phyloP scores from a whole-genome alignment of 30 jellyfish, hydroid and myxozoan genomes.

The Nemopilema nomurai region DNA sequence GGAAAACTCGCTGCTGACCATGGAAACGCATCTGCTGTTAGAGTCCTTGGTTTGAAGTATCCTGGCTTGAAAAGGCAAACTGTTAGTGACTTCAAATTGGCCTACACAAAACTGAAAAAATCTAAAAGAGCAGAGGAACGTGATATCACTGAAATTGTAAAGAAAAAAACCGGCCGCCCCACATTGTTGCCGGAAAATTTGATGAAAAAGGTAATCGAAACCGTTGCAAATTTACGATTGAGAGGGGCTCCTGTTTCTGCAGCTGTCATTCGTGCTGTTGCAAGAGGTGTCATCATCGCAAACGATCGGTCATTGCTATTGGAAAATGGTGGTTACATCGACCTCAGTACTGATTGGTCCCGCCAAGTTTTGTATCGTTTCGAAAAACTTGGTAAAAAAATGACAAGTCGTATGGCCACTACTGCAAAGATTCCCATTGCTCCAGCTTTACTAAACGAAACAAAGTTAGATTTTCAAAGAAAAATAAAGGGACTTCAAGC shows the following conservation, averaged over 20 bases:
- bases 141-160: neutral
- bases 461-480: constrained; percentile 55
- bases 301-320: constrained; percentile 4
- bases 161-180: constrained; percentile 5
- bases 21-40: neutral
- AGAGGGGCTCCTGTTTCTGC: constrained; percentile 2
- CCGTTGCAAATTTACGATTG: neutral
- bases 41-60: neutral
- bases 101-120: neutral
- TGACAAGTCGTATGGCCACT: constrained; percentile 55
- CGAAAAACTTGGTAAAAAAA: constrained; percentile 44
- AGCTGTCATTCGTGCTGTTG: constrained; percentile 1
- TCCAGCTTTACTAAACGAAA: constrained; percentile 65
- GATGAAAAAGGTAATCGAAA: constrained; percentile 2
- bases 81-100: neutral
- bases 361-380: constrained; percentile 49
- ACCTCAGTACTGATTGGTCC: constrained; percentile 55
- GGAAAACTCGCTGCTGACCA: neutral
- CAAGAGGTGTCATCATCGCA: neutral
- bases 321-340: constrained; percentile 21
- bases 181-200: constrained; percentile 14
- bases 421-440: constrained; percentile 61
- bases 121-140: neutral
- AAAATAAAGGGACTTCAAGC: constrained; percentile 46
- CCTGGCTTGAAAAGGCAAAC: constrained; percentile 22